Percentiles rank a stretch among this genome's conserved stretches.
phyloP scores from a whole-genome alignment of 2,113 vertebrate genomes.

The Archocentrus centrarchus region DNA sequence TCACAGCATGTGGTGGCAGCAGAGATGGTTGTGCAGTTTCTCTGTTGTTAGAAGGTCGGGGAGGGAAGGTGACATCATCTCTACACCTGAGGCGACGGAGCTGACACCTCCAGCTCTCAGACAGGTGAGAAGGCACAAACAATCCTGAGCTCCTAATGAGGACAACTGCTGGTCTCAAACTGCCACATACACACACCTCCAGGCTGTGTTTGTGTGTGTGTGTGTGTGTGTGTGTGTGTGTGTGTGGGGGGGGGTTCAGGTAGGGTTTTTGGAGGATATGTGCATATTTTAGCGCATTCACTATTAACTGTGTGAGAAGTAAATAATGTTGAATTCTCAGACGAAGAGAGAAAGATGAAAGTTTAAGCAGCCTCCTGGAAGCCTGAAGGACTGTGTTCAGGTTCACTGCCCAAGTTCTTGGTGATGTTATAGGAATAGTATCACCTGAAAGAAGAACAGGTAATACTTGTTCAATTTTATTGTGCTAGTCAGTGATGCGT shows the following conservation, averaged over 20 bases:
- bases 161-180: slow-evolving; percentile 27
- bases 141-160: slow-evolving; percentile 57
- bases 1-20: neutral
- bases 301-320: neutral
- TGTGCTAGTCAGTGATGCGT: neutral
- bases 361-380: neutral
- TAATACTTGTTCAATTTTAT: neutral
- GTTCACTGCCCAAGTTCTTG: neutral
- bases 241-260: neutral
- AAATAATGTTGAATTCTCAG: neutral
- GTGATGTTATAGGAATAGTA: neutral
- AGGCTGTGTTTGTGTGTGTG: neutral
- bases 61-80: slow-evolving; percentile 68
- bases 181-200: neutral
- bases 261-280: neutral
- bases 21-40: neutral
- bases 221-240: neutral
- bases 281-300: slow-evolving; percentile 14
- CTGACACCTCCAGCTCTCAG: slow-evolving; percentile 73
- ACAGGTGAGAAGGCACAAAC: slow-evolving; percentile 77
- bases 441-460: neutral
- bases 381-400: neutral
- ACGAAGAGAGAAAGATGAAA: neutral
- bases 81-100: slow-evolving; percentile 73
- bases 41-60: slow-evolving; percentile 31